Conservation (phyloP, 2,888 invertebrate species). For the Drosophila kambysellisi region DNA sequence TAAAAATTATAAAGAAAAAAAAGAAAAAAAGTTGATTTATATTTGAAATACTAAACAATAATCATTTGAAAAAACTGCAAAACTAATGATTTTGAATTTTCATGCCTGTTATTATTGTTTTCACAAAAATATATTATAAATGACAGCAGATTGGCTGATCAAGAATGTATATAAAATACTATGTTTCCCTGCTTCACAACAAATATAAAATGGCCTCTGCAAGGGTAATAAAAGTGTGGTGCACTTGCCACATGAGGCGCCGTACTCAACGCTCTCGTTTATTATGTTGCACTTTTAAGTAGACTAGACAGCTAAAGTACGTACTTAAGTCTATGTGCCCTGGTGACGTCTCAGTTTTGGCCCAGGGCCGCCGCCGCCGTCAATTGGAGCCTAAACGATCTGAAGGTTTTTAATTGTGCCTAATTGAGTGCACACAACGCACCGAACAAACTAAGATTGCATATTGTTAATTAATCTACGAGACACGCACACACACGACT, state of each 20-base stretch:
- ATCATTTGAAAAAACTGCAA: neutral
- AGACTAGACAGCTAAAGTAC: constrained; percentile 58
- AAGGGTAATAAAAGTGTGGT: neutral
- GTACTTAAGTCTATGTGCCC: constrained; percentile 60
- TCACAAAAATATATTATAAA: neutral
- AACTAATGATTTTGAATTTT: neutral
- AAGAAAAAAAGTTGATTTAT: neutral
- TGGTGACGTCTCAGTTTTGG: constrained; percentile 12
- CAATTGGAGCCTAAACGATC: constrained; percentile 73
- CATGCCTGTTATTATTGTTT: neutral
- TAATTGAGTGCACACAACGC: constrained; percentile 72
- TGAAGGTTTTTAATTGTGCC: constrained; percentile 78
- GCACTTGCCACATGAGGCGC: constrained; percentile 30
- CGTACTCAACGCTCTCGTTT: constrained; percentile 12
- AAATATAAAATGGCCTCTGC: neutral
- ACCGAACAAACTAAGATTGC: constrained; percentile 59
- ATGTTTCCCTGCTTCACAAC: neutral
- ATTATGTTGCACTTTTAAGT: constrained; percentile 57
- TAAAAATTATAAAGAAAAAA: too few relatives aligned
- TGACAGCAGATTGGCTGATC: neutral
- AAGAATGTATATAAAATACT: neutral
- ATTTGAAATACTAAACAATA: neutral
- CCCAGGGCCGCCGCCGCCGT: constrained; percentile 40
- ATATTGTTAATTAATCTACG: constrained; percentile 57
- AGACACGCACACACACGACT: neutral